Base-by-base conservation (phyloP, 2,797 vertebrate genomes). In the Podargus strigoides region DNA sequence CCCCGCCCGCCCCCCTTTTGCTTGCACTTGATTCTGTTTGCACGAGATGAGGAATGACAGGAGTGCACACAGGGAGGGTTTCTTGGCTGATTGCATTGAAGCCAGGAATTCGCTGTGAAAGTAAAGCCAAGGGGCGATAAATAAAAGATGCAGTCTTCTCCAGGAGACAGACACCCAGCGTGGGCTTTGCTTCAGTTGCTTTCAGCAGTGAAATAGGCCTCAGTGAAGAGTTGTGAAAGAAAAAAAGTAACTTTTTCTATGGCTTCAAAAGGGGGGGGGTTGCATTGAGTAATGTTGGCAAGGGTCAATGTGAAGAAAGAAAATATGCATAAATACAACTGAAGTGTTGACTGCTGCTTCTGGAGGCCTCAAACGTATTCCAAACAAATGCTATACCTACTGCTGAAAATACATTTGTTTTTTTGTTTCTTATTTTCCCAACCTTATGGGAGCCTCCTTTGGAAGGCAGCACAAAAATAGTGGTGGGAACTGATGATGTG, bases 101-200 rank as follows among this genome's bases (percentile, higher is more conserved):
- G 97, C 97, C 97, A 98, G 98, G 99, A 99, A 99, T 99, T 98
- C 98, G 96, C 98, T 98, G 98, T 98, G 98, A 98, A 99, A 99
- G 98, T 98, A 98, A 98, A 99, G 98, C 98, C 98, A 98, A 98
- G 97, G 97, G 98, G 98, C 76, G 98, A 99, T 99, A 99, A 99
- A 99, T 99, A 99, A 99, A 99, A 99, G 98, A 99, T 99, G 98
- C 98, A 98, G 97, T 99, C 98, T 99, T 97, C 96, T 98, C 72
- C 97, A 97, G 98, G 97, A 98, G 97, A 97, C 97, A 97, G 97
- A 96, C 97, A 97, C 97, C 87, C 97, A 97, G 96, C 67, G 23
- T 96, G 97, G 97, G 97, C 95, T 98, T 97, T 92, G 94, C 91
- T 97, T 97, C 64, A 32, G 94, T 97, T 95, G 95, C 97, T 98